phyloP scores from a whole-genome alignment of 2,113 vertebrate species.

The Pachyramphus minor region DNA sequence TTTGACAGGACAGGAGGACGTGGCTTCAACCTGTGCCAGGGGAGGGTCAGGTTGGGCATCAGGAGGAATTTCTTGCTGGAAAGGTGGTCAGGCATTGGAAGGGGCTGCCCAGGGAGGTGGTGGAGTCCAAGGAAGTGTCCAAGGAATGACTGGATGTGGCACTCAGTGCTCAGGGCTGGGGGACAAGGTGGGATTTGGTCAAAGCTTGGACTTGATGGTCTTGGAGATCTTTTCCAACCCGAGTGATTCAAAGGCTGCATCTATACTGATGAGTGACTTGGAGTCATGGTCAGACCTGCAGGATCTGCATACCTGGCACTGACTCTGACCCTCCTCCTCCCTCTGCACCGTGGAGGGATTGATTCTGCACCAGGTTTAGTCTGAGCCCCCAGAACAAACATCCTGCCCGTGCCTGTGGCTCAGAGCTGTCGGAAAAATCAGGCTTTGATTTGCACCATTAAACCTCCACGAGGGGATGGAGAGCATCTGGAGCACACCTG shows the following conservation, averaged over 20 bases:
- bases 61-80: neutral
- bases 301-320: neutral
- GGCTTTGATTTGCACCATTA: neutral
- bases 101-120: neutral
- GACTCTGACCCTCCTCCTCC: neutral
- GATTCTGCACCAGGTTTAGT: neutral
- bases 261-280: rapidly evolving
- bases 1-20: neutral
- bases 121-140: neutral
- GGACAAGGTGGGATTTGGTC: rapidly evolving
- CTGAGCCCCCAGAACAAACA: neutral
- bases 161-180: neutral
- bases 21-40: neutral
- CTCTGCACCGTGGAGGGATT: rapidly evolving
- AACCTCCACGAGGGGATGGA: neutral
- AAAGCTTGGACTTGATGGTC: rapidly evolving
- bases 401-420: neutral
- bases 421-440: neutral
- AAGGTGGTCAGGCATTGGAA: rapidly evolving
- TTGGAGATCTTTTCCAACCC: rapidly evolving
- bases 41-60: rapidly evolving
- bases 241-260: neutral
- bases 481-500: conserved; percentile 30
- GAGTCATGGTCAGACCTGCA: neutral
- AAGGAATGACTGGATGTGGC: neutral